These are phyloP conservation scores for Oreochromis aureus DNA, from an alignment of 2,113 vertebrate species.

Conservation along the genomic window DNA sequence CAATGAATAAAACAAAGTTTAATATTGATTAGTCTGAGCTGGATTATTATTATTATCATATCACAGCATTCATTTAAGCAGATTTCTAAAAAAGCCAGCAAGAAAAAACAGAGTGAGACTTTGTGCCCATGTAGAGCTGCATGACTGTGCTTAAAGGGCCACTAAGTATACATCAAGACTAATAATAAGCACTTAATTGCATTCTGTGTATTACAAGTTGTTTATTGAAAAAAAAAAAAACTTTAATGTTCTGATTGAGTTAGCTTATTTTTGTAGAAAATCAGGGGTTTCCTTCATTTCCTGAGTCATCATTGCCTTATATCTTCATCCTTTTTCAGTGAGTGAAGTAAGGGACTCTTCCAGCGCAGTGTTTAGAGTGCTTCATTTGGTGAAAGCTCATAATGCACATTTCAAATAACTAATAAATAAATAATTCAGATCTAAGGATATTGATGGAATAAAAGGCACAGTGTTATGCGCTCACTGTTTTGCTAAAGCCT, in stretches of 20 bases:
- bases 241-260: neutral
- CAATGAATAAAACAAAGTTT: neutral
- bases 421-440: neutral
- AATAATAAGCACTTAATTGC: neutral
- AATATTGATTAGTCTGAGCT: accelerated
- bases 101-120: neutral
- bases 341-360: neutral
- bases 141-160: neutral
- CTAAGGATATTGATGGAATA: neutral
- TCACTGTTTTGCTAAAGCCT: neutral
- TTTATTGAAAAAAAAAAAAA: neutral
- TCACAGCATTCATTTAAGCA: neutral
- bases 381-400: neutral
- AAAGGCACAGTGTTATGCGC: neutral
- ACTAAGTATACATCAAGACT: neutral
- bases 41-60: neutral
- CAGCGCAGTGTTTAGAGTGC: neutral
- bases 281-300: neutral
- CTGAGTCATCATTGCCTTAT: neutral
- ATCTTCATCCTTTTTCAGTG: neutral
- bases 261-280: neutral
- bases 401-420: neutral
- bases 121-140: neutral
- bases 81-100: neutral
- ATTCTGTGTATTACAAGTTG: neutral